Base-by-base conservation (phyloP, 2,797 vertebrate species). In the Threskiornis aethiopicus region DNA sequence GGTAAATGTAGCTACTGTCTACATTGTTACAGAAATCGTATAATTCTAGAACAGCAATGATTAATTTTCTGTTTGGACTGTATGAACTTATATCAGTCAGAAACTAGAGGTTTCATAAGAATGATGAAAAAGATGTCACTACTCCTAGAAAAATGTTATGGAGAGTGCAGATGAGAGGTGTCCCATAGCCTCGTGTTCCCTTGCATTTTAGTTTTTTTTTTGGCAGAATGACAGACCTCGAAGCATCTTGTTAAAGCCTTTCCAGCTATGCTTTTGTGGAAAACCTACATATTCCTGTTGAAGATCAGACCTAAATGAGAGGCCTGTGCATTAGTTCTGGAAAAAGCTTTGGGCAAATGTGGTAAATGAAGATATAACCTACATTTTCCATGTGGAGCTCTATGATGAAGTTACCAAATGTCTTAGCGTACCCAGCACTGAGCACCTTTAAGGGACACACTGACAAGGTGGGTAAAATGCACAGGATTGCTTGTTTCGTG, bases 381-480 rank as follows among this genome's bases (percentile, higher is more conserved):
- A 18, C 4, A 13, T 90, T 84, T 88, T 77, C 58, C 28, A 10
- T 13, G 6, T 26, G 11, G 13, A 41, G 28, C 1, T 44, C 19
- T 11, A 33, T 26, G 33, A n/a, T 52, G 31, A 62, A 62, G 14
- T 11, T 66, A 41, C 5, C 8, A 64, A 62, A 37, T 4, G 4
- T 41, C 14, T 11, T 8, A 6, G 15, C 4, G 2, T 73, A 52
- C 1, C 3, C 13, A 39, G 4, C 22, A 29, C 62, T 41, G 25
- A 62, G 2, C 1, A 2, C 5, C 29, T 51, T 67, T 51, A 79
- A 57, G 8, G 6, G 9, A 61, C 7, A 37, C 8, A 2, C 5
- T 49, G 42, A 46, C 20, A 49, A 57, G 21, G 21, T n/a, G 18
- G 33, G 8, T 35, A 67, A 89, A 75, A 54, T 7, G 4, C 26